A percentile compares a stretch with the other conserved stretches of the same genome.
These are phyloP conservation scores for Chrysogorgia sp. DNA, from an alignment of 92 coral and sea anemone species.

Conservation along the genomic window DNA sequence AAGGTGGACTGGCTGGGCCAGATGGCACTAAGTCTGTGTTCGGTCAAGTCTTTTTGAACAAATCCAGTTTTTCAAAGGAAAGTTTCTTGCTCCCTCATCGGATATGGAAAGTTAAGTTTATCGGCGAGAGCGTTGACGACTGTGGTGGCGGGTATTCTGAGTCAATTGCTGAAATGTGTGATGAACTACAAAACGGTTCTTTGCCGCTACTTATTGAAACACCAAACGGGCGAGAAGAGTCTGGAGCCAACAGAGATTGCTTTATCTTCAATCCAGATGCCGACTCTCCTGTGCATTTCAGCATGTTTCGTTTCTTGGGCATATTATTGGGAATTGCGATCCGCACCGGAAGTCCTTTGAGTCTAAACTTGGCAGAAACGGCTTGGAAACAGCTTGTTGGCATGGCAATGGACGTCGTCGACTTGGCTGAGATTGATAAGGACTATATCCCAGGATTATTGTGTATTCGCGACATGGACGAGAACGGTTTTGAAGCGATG, in stretches of 20 bases:
- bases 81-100: slow-evolving; percentile 91
- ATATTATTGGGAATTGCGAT: slow-evolving; percentile 90
- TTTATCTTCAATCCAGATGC: slow-evolving; percentile 93
- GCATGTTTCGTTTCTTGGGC: slow-evolving; percentile 94
- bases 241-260: slow-evolving; percentile 99
- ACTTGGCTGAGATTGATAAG: slow-evolving; percentile 97
- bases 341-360: slow-evolving; percentile 97
- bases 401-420: slow-evolving; percentile 79
- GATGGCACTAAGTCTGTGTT: slow-evolving; percentile 96
- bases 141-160: slow-evolving; percentile 99
- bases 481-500: slow-evolving; percentile 93
- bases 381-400: slow-evolving; percentile 98
- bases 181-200: slow-evolving; percentile 97
- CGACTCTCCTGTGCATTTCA: slow-evolving; percentile 66
- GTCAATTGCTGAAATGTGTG: slow-evolving; percentile 99
- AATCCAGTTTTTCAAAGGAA: slow-evolving; percentile 86
- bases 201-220: slow-evolving; percentile 90
- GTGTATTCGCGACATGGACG: slow-evolving; percentile 98
- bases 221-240: slow-evolving; percentile 98
- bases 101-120: slow-evolving; percentile 97
- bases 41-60: slow-evolving; percentile 92
- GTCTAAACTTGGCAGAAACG: slow-evolving; percentile 95
- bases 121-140: slow-evolving; percentile 98
- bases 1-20: slow-evolving; percentile 93
- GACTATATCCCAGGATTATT: slow-evolving; percentile 96